These are phyloP conservation scores for Morpho deidamia DNA, from an alignment of 2,888 invertebrate genomes.

Conservation along the genomic window DNA sequence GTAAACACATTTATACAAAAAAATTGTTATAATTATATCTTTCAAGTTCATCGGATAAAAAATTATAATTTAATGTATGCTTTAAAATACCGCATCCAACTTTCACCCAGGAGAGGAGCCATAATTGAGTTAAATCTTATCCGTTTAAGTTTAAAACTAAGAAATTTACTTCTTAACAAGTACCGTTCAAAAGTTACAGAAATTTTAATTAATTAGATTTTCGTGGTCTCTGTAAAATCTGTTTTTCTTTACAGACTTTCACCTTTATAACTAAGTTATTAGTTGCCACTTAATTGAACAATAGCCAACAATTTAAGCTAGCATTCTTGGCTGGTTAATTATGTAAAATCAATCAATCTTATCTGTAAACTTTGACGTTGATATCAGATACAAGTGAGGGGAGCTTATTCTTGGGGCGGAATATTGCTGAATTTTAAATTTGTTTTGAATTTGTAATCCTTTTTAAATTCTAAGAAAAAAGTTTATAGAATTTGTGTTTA, in stretches of 20 bases:
- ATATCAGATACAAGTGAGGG: conserved; percentile 14
- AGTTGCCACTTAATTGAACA: conserved; percentile 48
- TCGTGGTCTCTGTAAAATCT: conserved; percentile 61
- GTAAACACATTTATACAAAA: too few species aligned
- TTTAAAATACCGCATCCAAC: not conserved
- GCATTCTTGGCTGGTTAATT: conserved; percentile 42
- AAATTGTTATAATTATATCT: too few species aligned
- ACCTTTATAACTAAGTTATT: conserved; percentile 58
- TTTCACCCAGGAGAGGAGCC: not conserved
- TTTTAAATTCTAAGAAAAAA: not conserved
- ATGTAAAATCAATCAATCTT: conserved; percentile 29
- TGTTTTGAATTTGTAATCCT: conserved; percentile 2
- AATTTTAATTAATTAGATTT: conserved; percentile 66
- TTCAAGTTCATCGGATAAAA: not conserved
- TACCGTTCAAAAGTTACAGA: conserved; percentile 62
- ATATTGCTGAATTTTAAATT: conserved; percentile 5
- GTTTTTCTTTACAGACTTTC: conserved; percentile 60
- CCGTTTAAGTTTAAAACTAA: conserved; percentile 40
- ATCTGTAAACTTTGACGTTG: conserved; percentile 24
- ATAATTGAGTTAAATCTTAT: conserved; percentile 33
- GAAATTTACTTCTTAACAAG: conserved; percentile 50
- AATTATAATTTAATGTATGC: not conserved
- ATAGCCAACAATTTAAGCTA: conserved; percentile 52
- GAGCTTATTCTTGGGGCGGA: conserved; percentile 3
- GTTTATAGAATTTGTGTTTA: conserved; percentile 3